Percentiles rank a stretch among this genome's conserved stretches.
These are phyloP conservation scores for Bombus superbus DNA, from an alignment of 1,140 invertebrate species.

Conservation along the genomic window DNA sequence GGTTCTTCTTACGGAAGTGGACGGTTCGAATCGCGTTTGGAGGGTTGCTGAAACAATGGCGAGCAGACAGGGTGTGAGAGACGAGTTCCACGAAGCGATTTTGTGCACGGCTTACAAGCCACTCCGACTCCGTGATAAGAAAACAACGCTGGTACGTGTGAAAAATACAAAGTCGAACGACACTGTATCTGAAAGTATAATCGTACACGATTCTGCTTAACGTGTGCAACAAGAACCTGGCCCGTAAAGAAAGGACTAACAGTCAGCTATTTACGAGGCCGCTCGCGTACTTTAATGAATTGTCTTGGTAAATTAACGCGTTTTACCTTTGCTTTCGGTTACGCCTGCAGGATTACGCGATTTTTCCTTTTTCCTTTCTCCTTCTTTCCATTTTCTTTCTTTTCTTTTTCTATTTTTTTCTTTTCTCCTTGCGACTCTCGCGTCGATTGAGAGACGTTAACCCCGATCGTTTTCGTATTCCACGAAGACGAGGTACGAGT, in stretches of 20 bases:
- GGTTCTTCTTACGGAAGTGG: background rate
- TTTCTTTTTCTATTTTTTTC: too few relatives aligned
- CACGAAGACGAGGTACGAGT: background rate
- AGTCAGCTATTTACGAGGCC: background rate
- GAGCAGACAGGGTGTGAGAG: background rate
- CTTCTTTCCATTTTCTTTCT: too few relatives aligned
- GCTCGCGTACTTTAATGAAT: constrained; percentile 22
- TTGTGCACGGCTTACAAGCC: constrained; percentile 31
- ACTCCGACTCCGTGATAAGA: constrained; percentile 30
- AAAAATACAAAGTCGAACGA: constrained; percentile 26
- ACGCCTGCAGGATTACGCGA: background rate
- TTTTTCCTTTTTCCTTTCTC: background rate
- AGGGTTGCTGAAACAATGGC: background rate
- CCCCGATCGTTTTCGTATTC: background rate
- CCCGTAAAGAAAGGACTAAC: constrained; percentile 17
- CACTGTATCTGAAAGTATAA: constrained; percentile 44
- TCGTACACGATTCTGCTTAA: constrained; percentile 22
- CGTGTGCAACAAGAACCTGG: background rate
- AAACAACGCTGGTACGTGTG: constrained; percentile 34
- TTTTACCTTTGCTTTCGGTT: background rate
- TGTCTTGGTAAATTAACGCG: constrained; percentile 6
- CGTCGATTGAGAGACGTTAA: background rate
- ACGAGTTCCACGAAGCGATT: constrained; percentile 28
- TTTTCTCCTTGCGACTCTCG: rapidly evolving
- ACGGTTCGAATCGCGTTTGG: background rate